Base-by-base conservation (phyloP, 2,888 invertebrate species). In the Tetragonula carbonaria region DNA sequence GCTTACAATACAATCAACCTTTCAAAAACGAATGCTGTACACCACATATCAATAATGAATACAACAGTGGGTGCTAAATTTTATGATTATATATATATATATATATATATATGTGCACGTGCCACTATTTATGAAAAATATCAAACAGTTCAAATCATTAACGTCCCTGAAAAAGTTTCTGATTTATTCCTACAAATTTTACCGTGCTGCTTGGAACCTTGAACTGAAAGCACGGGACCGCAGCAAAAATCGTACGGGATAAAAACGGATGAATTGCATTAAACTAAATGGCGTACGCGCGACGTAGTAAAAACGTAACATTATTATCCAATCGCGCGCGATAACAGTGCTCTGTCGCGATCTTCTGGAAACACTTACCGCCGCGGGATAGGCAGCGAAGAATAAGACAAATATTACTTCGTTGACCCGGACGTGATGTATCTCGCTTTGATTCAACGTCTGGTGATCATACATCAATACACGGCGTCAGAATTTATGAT, bases 391-490 rank as follows among this genome's bases (percentile, higher is more conserved):
- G 51, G 65, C 75, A 59, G 59, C 63, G 63, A 28, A 0, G 18
- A 13, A 33, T 38, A 23, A 45, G 62, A 59, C 51, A 65, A 83
- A 74, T 70, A 76, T 70, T 73, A 53, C 21, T 63, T 71, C 33
- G 59, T 45, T n/a, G 45, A 8, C 23, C 11, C 2, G 4, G 38
- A 65, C 38, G 51, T 18, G 38, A 53, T 28, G 28, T 38, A 53
- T 66, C 63, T 74, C 57, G 53, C 38, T 23, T 33, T 65, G 84
- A 79, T 85, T 85, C 73, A 72, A 71, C 62, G 50, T 85, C 68
- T 57, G 51, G 57, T 55, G 65, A 79, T 79, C 75, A 65, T 79
- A 57, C 59, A 57, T 76, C 79, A 71, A 76, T 83, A 70, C 55
- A 65, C 11, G 66, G 16, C 23, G 67, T 68, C 38, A 63, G 77